These are phyloP conservation scores for Drosophila orena DNA, from an alignment of 1,140 invertebrate species.

Conservation along the genomic window DNA sequence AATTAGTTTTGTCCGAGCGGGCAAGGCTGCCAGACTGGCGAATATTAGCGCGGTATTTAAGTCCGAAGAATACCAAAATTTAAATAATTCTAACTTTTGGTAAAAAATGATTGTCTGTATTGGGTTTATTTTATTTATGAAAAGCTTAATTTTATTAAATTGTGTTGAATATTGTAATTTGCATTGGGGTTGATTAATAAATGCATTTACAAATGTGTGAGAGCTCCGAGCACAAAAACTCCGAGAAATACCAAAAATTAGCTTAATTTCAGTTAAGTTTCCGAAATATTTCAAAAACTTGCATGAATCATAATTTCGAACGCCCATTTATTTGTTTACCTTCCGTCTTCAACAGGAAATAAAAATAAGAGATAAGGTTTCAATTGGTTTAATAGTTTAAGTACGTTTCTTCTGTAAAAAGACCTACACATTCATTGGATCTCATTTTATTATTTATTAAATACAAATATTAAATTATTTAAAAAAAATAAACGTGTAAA, in stretches of 20 bases:
- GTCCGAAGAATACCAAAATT: background rate
- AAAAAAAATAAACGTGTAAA: constrained; percentile 77
- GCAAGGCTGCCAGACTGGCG: constrained; percentile 8
- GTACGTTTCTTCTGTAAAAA: constrained; percentile 80
- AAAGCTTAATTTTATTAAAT: too few relatives aligned
- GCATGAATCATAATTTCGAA: too few relatives aligned
- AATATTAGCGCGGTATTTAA: background rate
- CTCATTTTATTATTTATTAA: constrained; percentile 63
- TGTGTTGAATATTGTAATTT: too few relatives aligned
- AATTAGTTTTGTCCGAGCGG: constrained; percentile 15
- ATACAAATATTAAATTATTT: constrained; percentile 80
- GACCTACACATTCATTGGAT: constrained; percentile 70
- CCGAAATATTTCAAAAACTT: background rate
- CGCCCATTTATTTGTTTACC: background rate
- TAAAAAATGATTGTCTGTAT: background rate
- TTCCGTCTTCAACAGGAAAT: background rate
- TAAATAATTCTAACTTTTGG: background rate
- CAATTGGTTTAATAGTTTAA: constrained; percentile 76
- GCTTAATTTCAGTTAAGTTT: too few relatives aligned
- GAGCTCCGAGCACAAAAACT: background rate
- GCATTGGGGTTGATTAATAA: too few relatives aligned
- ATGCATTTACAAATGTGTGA: too few relatives aligned
- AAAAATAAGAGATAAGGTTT: constrained; percentile 29
- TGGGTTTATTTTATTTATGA: background rate
- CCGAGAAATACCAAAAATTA: constrained; percentile 2